Evolutionary conservation across 2,888 invertebrate species (phyloP), one percentile per base, ranked within the genome.

Genomic region (Nezara viridula): DNA sequence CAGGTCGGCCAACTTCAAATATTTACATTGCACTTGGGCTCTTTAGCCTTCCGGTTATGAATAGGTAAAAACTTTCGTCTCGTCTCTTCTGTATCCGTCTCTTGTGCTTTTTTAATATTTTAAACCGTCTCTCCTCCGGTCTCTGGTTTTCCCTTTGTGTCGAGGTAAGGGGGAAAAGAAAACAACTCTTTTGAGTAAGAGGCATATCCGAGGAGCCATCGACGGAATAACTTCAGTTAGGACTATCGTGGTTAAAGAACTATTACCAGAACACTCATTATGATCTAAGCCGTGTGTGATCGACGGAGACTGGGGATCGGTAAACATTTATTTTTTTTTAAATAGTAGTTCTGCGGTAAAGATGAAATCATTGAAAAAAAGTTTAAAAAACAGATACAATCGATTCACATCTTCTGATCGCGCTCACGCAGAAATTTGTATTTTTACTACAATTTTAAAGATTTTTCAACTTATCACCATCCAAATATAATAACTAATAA

Each of bases 11-110:
- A 16, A 55, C n/a, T 40, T 86, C 86, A 86, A 86, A 86, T 86
- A 86, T 86, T 86, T 86, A 86, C 86, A 52, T 0, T 86, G 86
- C 86, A 86, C 86, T 86, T 55, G 86, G 86, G 52, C 50, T 60
- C 52, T 86, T 86, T 55, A 55, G 60, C n/a, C 21, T 55, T 32
- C 55, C 50, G 32, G 32, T 86, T 86, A 86, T 86, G 86, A 86
- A 86, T 86, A 86, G 86, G 32, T 86, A 86, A 86, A 55, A 86
- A 60, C 86, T 40, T 40, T 44, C 44, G 44, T 81, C 44, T n/a
- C 81, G 81, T 81, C 44, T 81, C 81, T 47, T 81, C 44, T 47
- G 44, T 81, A 40, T 81, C 81, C 81, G 44, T 81, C 81, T 81
- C 44, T 12, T 37, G 44, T 40, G 19, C 66, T 32, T 73, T 81